These are phyloP conservation scores for Squalus acanthias DNA, from an alignment of 2,797 vertebrate genomes.

Conservation along the genomic window DNA sequence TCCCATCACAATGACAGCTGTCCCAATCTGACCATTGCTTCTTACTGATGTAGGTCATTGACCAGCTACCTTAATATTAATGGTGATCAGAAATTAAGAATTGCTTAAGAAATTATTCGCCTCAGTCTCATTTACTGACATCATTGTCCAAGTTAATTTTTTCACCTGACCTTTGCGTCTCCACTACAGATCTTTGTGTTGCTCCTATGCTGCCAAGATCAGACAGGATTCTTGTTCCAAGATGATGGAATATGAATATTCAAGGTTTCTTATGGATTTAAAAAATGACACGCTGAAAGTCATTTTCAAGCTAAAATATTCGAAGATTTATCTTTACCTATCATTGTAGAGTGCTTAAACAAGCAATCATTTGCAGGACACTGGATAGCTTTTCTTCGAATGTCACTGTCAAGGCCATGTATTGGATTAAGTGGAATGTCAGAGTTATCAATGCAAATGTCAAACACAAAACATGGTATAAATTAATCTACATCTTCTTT, in stretches of 20 bases:
- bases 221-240: neutral
- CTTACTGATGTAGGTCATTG: neutral
- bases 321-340: conserved; percentile 19
- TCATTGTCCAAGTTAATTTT: neutral
- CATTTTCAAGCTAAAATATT: neutral
- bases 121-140: neutral
- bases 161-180: neutral
- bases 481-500: conserved; percentile 12
- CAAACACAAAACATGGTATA: conserved; percentile 8
- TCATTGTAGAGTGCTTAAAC: conserved; percentile 12
- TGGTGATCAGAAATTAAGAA: neutral
- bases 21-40: neutral
- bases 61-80: neutral
- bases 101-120: neutral
- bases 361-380: conserved; percentile 31
- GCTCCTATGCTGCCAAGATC: neutral
- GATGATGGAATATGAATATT: neutral
- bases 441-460: conserved; percentile 27
- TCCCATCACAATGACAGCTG: neutral
- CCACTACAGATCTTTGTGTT: neutral
- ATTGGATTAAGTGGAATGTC: conserved; percentile 33
- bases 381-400: neutral
- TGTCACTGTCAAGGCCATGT: conserved; percentile 12
- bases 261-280: neutral
- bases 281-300: neutral